These are phyloP conservation scores for Genyomyrus donnyi DNA, from an alignment of 2,113 vertebrate species.

Conservation along the genomic window DNA sequence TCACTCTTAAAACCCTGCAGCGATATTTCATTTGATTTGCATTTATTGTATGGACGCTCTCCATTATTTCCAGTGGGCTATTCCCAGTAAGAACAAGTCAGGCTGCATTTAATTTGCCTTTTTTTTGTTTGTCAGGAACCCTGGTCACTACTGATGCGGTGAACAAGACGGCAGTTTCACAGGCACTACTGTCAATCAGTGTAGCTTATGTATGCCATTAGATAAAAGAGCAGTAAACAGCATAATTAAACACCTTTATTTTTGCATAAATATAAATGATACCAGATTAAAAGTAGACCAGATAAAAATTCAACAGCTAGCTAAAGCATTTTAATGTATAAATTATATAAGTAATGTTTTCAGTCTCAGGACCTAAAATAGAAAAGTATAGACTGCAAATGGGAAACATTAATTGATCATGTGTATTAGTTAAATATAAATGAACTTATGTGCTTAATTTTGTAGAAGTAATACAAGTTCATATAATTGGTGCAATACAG, in stretches of 20 bases:
- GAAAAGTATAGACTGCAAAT: neutral
- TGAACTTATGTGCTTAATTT: neutral
- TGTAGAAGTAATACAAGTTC: neutral
- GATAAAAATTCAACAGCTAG: neutral
- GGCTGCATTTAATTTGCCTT: neutral
- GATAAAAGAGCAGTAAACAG: neutral
- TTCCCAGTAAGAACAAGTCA: neutral
- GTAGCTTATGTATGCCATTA: neutral
- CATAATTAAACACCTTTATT: neutral
- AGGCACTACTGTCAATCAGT: neutral
- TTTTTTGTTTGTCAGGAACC: neutral
- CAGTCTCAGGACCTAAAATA: neutral
- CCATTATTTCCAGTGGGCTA: neutral
- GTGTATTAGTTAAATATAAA: neutral
- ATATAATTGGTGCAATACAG: neutral
- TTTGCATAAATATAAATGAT: neutral
- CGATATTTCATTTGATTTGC: neutral
- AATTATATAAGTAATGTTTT: neutral
- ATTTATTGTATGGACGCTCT: neutral
- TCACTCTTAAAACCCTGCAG: neutral
- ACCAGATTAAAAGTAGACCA: neutral
- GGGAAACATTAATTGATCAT: neutral
- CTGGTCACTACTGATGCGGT: neutral
- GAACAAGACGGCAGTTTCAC: neutral
- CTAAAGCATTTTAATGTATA: neutral